Evolutionary conservation across 1,140 invertebrate species (phyloP), one percentile per base, ranked within the genome.

Genomic region (Archivesica marissinica): DNA sequence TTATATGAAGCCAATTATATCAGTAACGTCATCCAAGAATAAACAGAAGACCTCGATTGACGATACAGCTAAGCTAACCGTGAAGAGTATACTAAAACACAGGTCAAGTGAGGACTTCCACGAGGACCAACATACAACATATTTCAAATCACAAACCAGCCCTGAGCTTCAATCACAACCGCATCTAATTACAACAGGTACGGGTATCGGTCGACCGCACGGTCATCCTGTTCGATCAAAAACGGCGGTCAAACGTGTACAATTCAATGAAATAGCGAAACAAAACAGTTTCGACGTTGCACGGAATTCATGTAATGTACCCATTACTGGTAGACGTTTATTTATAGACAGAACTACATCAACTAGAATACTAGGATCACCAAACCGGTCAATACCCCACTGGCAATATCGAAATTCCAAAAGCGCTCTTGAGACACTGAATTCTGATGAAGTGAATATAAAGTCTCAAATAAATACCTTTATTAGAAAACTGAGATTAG

Each of bases 401-500:
- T 54, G 33, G 41, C 47, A 54, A 33, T 17, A 17, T 30, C 30
- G 25, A 35, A 72, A 41, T 35, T 20, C 35, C 2, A 25, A 23
- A 9, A 68, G 15, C 4, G 20, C 25, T 1, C 13, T 47, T 20
- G 44, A 20, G 7, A 52, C 79, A 13, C 33, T 81, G 1, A 81
- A 56, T 50, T 23, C 17, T 15, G 66, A 25, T 0, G 79, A 81
- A 41, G 35, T 66, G 15, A 72, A 81, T 38, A 81, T 81, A 28
- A 81, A 81, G 15, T 70, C 64, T 0, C 79, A 81, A 44, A 81
- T 81, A 35, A 68, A 81, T 30, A 44, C 79, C 39, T 81, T 81
- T 81, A 72, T 81, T 20, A 70, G 66, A 44, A 72, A 72, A 41
- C 64, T 81, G 0, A 52, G 47, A 41, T 23, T 81, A 39, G 79